A percentile compares a stretch with the other conserved stretches of the same genome.
Conservation (phyloP, 1,140 invertebrate species). For the Lepidurus packardi region DNA sequence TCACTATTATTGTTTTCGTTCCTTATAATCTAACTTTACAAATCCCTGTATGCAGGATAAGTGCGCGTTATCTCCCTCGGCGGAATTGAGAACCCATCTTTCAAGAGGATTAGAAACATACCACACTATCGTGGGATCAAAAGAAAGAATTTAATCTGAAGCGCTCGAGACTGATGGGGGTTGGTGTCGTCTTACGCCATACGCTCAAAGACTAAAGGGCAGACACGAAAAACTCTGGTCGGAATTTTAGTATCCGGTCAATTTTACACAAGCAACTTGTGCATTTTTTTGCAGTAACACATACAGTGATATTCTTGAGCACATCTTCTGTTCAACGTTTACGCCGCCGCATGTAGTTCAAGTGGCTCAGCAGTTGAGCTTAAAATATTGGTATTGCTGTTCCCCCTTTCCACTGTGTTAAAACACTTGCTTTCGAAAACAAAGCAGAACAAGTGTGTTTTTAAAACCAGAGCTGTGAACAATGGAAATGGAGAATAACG, state of each 20-base stretch:
- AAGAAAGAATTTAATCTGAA: too few species aligned
- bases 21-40: too few species aligned
- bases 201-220: too few species aligned
- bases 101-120: too few species aligned
- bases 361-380: background rate
- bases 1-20: too few species aligned
- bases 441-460: background rate
- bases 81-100: too few species aligned
- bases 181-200: too few species aligned
- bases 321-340: background rate
- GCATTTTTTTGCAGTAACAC: background rate
- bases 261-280: background rate
- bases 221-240: too few species aligned
- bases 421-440: background rate
- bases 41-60: too few species aligned
- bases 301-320: background rate
- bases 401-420: background rate
- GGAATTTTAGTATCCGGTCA: background rate
- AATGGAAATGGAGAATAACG: background rate
- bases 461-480: background rate
- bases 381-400: constrained; percentile 1
- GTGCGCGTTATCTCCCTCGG: too few species aligned
- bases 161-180: too few species aligned
- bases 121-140: too few species aligned
- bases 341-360: background rate